Conservation (phyloP, 37 sponge, comb jelly and placozoan genomes). For the Ephydatia muelleri region DNA sequence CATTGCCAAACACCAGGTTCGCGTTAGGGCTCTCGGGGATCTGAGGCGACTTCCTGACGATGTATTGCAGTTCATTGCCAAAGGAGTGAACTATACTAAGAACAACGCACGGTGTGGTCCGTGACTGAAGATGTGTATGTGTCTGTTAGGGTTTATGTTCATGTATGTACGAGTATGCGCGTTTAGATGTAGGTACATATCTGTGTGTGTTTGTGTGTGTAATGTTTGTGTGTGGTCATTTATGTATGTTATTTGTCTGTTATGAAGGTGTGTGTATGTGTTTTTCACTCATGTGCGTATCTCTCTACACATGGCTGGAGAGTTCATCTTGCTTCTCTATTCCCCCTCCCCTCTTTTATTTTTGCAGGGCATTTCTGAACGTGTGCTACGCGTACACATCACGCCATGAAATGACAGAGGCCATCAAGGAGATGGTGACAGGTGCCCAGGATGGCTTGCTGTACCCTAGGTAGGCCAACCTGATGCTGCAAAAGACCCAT, state of each 20-base stretch:
- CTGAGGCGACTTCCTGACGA: slow-evolving; percentile 73
- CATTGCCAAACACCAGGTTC: slow-evolving; percentile 78
- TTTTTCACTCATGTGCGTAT: too few relatives aligned
- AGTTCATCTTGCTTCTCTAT: too few relatives aligned
- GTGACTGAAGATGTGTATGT: too few relatives aligned
- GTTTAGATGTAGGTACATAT: too few relatives aligned
- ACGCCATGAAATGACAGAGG: slow-evolving; percentile 80
- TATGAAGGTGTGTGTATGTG: too few relatives aligned
- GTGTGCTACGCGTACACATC: slow-evolving; percentile 92
- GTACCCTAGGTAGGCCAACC: slow-evolving; percentile 47
- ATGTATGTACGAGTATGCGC: neutral
- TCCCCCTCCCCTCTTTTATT: neutral
- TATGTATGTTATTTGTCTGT: slow-evolving; percentile 1
- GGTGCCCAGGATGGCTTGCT: slow-evolving; percentile 78
- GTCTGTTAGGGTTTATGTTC: neutral
- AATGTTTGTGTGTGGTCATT: neutral
- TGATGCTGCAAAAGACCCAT: neutral
- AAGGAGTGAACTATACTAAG: slow-evolving; percentile 60
- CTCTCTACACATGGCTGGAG: too few relatives aligned
- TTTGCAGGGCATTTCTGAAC: slow-evolving; percentile 74
- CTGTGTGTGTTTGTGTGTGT: neutral
- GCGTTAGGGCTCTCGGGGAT: slow-evolving; percentile 82
- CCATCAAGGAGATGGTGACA: slow-evolving; percentile 59
- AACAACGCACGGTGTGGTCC: slow-evolving; percentile 53
- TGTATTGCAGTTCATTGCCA: slow-evolving; percentile 69